These are phyloP conservation scores for Clarias fuscus DNA, from an alignment of 2,797 vertebrate species.

Conservation along the genomic window DNA sequence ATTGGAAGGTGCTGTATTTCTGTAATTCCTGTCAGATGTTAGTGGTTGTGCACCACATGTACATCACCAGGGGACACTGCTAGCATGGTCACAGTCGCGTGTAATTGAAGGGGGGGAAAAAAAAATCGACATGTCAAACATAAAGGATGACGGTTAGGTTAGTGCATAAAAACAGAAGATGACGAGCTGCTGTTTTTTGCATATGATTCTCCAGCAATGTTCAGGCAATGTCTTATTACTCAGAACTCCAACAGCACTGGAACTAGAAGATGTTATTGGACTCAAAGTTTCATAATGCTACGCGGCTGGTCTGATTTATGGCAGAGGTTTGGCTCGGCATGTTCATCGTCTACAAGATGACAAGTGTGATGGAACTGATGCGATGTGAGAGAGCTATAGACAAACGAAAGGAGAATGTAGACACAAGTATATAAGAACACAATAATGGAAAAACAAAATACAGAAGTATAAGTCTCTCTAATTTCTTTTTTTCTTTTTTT, in stretches of 20 bases:
- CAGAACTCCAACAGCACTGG: not conserved
- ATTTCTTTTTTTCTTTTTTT: not conserved
- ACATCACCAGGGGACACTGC: not conserved
- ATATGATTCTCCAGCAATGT: not conserved
- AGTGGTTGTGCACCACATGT: not conserved
- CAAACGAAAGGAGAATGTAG: not conserved
- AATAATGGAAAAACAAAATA: not conserved
- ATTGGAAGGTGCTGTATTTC: not conserved
- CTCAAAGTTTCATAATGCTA: not conserved
- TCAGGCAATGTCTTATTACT: not conserved
- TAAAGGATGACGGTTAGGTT: not conserved
- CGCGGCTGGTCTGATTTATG: not conserved
- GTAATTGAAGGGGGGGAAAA: no score
- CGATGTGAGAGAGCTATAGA: not conserved
- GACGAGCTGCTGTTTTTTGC: not conserved
- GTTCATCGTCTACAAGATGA: not conserved
- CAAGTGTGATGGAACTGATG: not conserved
- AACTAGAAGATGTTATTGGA: not conserved
- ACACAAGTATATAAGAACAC: not conserved
- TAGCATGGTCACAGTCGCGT: not conserved
- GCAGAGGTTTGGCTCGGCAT: not conserved
- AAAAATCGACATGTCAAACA: not conserved
- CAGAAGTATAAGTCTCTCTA: not conserved
- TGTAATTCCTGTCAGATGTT: not conserved
- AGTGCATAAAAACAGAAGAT: not conserved